Evolutionary conservation across 2,888 invertebrate species (phyloP).

Genomic region (Leucoptera coffeella): DNA sequence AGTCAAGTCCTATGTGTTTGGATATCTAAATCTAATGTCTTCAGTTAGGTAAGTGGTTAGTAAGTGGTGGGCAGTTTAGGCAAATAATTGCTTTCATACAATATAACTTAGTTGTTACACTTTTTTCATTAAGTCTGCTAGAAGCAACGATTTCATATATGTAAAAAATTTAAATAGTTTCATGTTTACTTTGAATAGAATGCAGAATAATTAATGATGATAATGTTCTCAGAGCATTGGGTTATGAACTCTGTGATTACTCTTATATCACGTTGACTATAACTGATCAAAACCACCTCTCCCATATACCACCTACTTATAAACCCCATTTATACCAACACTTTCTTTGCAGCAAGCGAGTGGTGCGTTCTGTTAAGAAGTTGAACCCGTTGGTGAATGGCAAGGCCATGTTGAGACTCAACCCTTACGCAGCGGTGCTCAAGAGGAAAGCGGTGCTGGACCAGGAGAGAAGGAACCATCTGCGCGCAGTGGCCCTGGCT

Average conservation of each 20-base stretch:
- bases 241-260: conserved; percentile 41
- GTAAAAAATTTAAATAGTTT: too few relatives aligned
- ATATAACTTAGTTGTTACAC: too few relatives aligned
- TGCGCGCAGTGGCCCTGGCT: conserved; percentile 57
- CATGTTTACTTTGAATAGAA: too few relatives aligned
- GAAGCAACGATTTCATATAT: too few relatives aligned
- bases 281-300: conserved; percentile 12
- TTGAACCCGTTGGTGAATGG: conserved; percentile 91
- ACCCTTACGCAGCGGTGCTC: conserved; percentile 90
- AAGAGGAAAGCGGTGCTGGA: conserved; percentile 78
- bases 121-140: too few relatives aligned
- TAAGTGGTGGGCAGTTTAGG: too few relatives aligned
- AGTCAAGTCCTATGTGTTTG: too few relatives aligned
- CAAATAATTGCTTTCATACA: too few relatives aligned
- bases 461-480: conserved; percentile 55
- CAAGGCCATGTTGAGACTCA: conserved; percentile 81
- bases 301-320: not conserved
- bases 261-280: conserved; percentile 28
- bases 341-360: conserved; percentile 58
- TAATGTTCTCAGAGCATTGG: conserved; percentile 40
- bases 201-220: conserved; percentile 38
- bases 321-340: not conserved
- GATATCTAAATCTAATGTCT: too few relatives aligned
- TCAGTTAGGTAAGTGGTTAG: too few relatives aligned
- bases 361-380: conserved; percentile 78